A percentile compares a stretch with the other conserved stretches of the same genome.
These are phyloP conservation scores for Lacanobia oleracea DNA, from an alignment of 2,888 invertebrate genomes.

Conservation along the genomic window DNA sequence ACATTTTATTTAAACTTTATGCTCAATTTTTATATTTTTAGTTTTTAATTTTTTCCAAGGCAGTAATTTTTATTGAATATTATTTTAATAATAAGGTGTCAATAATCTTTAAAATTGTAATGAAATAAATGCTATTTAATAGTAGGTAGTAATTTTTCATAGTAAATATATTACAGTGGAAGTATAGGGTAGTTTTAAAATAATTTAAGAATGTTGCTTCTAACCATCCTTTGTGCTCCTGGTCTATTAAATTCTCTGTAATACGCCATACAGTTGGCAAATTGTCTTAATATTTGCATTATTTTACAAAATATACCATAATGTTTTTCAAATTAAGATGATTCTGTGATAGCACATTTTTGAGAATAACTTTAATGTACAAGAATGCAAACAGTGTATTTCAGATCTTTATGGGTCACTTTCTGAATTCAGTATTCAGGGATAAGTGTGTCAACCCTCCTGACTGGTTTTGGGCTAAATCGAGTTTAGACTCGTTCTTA, in stretches of 20 bases:
- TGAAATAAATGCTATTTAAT: not conserved
- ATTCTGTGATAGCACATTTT: not conserved
- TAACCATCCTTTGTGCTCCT: not conserved
- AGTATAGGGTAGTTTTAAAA: slow-evolving; percentile 5
- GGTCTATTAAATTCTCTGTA: not conserved
- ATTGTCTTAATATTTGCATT: not conserved
- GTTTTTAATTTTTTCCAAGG: slow-evolving; percentile 10
- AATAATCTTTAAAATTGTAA: slow-evolving; percentile 6
- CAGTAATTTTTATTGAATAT: slow-evolving; percentile 12
- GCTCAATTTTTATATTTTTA: slow-evolving; percentile 44
- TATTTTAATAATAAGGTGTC: not conserved
- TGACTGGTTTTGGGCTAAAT: not conserved
- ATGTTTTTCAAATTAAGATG: not conserved
- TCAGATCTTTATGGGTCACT: not conserved
- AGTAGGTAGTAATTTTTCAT: slow-evolving; percentile 13
- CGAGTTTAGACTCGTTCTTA: not conserved
- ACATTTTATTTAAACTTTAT: slow-evolving; percentile 16
- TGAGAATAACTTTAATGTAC: slow-evolving; percentile 7
- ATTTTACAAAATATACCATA: not conserved
- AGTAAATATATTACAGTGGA: slow-evolving; percentile 14
- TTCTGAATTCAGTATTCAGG: not conserved
- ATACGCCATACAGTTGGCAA: not conserved
- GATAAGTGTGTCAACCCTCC: no score
- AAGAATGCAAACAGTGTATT: not conserved
- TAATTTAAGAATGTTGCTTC: slow-evolving; percentile 9